Base-by-base conservation (phyloP, 2,113 vertebrate genomes). In the Psilopsiagon aurifrons region DNA sequence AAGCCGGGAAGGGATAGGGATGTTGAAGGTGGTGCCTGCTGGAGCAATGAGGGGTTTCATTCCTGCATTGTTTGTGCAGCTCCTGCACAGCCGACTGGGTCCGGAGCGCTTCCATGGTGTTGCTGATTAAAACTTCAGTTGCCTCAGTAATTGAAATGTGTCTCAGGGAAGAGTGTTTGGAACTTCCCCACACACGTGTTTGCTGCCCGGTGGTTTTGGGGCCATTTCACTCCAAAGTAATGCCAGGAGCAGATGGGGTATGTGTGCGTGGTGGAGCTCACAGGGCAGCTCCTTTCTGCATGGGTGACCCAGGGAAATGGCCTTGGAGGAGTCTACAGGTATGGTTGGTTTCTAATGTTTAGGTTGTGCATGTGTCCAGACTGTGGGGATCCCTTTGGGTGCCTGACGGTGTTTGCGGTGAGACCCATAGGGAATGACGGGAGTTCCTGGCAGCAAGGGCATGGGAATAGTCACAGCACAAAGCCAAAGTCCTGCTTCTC, bases 91-190 rank as follows among this genome's bases (percentile, higher is more conserved):
- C 74, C 2, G 6, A 11, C 86, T 27, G 81, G 93, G 74, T 80
- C 85, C 24, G 92, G 86, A 92, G 81, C 78, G 17, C 94, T 92
- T 87, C 79, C 12, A 6, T 52, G 86, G 84, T 44, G 15, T 19
- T 81, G 39, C 95, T 95, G 96, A 95, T 97, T 89, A 82, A 79
- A 93, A 92, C 8, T 43, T 31, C 68, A 39, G 28, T 91, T 90
- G 95, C 93, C 94, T 90, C 81, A 92, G 80, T 92, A 82, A 86
- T 86, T 79, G 94, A 95, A 85, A 57, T 88, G 51, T 49, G 95
- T 96, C 90, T 95, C 62, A 19, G 94, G 95, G 95, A 55, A 54
- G 92, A 95, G 83, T 18, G 54, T 28, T 49, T 68, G 93, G 94
- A 90, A 64, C 59, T 94, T 43, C 51, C 87, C 7, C 33, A 86